A percentile compares a stretch with the other conserved stretches of the same genome.
Conservation (phyloP, 2,797 vertebrate species). For the Lindbergichthys nudifrons region DNA sequence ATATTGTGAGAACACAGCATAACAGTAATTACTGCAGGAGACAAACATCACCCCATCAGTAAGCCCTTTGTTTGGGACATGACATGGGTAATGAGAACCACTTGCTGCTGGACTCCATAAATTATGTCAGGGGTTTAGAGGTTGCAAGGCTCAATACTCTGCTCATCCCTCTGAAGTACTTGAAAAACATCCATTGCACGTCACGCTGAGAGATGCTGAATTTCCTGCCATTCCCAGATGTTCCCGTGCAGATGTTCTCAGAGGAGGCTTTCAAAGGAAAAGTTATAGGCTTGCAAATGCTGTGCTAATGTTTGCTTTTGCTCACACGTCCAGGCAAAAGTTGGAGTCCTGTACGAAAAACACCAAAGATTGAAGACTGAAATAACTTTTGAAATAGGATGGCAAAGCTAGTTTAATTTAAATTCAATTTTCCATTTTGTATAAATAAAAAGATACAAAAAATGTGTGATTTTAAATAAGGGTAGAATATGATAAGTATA, state of each 20-base stretch:
- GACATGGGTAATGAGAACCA: constrained; percentile 94
- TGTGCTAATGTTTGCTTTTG: constrained; percentile 39
- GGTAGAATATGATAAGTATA: background rate
- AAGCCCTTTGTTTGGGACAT: constrained; percentile 91
- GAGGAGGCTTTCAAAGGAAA: constrained; percentile 74
- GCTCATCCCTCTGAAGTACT: constrained; percentile 80
- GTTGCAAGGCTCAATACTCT: constrained; percentile 64
- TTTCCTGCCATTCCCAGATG: constrained; percentile 93
- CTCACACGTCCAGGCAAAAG: constrained; percentile 36
- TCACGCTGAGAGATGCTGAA: constrained; percentile 86
- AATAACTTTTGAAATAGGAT: background rate
- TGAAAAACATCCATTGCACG: constrained; percentile 83
- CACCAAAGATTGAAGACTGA: background rate
- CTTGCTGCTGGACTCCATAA: constrained; percentile 86
- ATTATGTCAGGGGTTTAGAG: constrained; percentile 80
- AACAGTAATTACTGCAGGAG: constrained; percentile 68
- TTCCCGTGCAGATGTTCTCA: constrained; percentile 89
- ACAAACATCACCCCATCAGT: constrained; percentile 59
- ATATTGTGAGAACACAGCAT: constrained; percentile 61
- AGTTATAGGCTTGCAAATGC: constrained; percentile 62
- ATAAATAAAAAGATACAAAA: background rate
- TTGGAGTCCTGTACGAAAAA: constrained; percentile 13
- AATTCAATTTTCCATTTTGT: background rate
- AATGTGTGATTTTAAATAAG: too few species aligned
- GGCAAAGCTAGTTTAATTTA: background rate